Conservation (phyloP, 2,113 vertebrate species). For the Romanogobio albipinnatus region DNA sequence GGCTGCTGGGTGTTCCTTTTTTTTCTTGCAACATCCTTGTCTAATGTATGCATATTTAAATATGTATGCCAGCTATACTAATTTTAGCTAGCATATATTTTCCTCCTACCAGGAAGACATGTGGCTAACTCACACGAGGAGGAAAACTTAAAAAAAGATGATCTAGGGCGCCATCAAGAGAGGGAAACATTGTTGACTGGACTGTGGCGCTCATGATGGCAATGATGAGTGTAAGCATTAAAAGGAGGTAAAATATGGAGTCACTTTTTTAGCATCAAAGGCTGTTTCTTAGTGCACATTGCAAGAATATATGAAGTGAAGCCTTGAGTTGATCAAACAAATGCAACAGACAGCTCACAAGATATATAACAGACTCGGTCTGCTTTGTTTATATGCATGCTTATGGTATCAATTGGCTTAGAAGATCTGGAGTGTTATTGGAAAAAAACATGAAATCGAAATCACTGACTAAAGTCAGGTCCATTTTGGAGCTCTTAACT, state of each 20-base stretch:
- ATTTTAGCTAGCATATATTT: conserved; percentile 61
- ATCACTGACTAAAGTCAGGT: not conserved
- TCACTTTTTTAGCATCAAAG: not conserved
- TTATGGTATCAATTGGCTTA: not conserved
- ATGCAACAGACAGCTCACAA: not conserved
- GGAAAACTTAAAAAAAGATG: conserved; percentile 53
- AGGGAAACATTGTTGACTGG: conserved; percentile 29
- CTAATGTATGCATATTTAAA: conserved; percentile 49
- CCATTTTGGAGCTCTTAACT: not conserved
- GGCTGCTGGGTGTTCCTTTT: not conserved
- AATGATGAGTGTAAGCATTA: conserved; percentile 66
- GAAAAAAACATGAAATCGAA: not conserved
- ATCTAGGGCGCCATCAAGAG: conserved; percentile 56
- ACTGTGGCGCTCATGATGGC: conserved; percentile 57
- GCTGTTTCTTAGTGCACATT: too few relatives aligned
- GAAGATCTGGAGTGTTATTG: not conserved
- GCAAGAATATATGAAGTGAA: not conserved
- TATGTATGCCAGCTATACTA: conserved; percentile 53
- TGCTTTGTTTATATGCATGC: not conserved
- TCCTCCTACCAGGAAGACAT: conserved; percentile 38
- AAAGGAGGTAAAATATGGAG: conserved; percentile 1
- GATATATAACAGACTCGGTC: not conserved
- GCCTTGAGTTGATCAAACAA: not conserved
- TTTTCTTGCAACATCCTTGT: not conserved
- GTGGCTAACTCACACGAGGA: not conserved